Base-by-base conservation (phyloP, 2,113 vertebrate species). In the Cromileptes altivelis region DNA sequence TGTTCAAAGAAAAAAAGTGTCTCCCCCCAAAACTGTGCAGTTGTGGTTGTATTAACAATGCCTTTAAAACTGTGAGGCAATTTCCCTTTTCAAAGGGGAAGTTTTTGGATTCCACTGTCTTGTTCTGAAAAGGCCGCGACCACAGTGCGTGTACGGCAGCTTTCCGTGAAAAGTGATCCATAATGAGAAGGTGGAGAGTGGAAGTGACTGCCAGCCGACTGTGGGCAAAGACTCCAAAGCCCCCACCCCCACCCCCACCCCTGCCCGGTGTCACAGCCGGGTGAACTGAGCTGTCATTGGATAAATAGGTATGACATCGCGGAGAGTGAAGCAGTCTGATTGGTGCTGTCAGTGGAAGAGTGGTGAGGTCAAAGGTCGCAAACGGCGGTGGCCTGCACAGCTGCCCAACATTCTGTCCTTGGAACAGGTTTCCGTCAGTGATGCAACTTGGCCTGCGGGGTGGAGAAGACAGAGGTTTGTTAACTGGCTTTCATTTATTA, bases 391-490 rank as follows among this genome's bases (percentile, higher is more conserved):
- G 78, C 79, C 89, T 58, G 76, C 45, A 30, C 88, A 90, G 89
- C 91, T 90, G 91, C 88, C 86, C 75, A 52, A 78, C 74, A 71
- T 92, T 86, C 81, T 72, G 83, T 77, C 73, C 75, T 14, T 56
- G 63, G 42, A 80, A 50, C 78, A 21, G 86, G 69, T 71, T 88
- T 65, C 65, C 67, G 85, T 94, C 94, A 95, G 90, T 94, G 95
- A 89, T 95, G 93, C 76, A 93, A 86, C 91, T 93, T 94, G 77
- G 89, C 90, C 95, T 96, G 78, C 11, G 19, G 77, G 81, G n/a
- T 85, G 71, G 65, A n/a, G 58, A 27, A 62, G 55, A 84, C 11
- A 47, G n/a, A 58, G 17, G 18, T 50, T 15, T 21, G 21, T 68
- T 50, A 15, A 30, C 1, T 45, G 19, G 23, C 18, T 27, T 52